These are phyloP conservation scores for Trachelus tabidus DNA, from an alignment of 2,888 invertebrate species.

Conservation along the genomic window DNA sequence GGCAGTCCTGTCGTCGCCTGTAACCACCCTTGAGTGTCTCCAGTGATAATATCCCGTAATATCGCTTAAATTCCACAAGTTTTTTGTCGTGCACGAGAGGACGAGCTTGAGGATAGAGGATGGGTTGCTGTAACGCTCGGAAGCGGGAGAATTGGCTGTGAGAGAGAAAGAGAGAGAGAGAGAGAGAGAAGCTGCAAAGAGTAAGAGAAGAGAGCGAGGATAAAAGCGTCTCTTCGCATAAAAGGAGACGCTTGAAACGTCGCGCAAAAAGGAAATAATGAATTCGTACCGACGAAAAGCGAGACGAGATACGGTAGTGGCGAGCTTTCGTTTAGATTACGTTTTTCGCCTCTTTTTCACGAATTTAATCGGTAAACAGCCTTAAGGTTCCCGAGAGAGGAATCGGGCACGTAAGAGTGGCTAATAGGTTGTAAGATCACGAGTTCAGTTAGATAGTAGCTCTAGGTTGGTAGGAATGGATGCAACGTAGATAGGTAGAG, in stretches of 20 bases:
- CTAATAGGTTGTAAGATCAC: background rate
- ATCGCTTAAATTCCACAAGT: constrained; percentile 1
- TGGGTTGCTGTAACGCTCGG: background rate
- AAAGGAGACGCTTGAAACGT: constrained; percentile 6
- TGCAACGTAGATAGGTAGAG: background rate
- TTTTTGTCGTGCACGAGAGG: background rate
- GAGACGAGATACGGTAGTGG: background rate
- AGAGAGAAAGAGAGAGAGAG: background rate
- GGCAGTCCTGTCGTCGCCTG: background rate
- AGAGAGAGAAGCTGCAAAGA: too few species aligned
- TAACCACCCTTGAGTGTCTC: background rate
- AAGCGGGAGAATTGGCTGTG: background rate
- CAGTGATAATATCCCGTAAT: constrained; percentile 4
- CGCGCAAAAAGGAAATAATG: constrained; percentile 1
- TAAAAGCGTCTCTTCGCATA: background rate
- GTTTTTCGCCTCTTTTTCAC: constrained; percentile 23
- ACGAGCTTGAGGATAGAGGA: background rate
- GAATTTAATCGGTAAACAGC: constrained; percentile 26
- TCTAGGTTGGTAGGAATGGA: background rate
- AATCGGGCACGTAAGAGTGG: background rate
- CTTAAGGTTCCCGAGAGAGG: background rate
- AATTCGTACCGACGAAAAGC: constrained; percentile 1
- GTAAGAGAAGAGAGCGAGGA: background rate
- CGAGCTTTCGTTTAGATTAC: constrained; percentile 27
- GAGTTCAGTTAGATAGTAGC: background rate